Base-by-base conservation (phyloP, 1,140 invertebrate species). In the Drosophila chauvacae region DNA sequence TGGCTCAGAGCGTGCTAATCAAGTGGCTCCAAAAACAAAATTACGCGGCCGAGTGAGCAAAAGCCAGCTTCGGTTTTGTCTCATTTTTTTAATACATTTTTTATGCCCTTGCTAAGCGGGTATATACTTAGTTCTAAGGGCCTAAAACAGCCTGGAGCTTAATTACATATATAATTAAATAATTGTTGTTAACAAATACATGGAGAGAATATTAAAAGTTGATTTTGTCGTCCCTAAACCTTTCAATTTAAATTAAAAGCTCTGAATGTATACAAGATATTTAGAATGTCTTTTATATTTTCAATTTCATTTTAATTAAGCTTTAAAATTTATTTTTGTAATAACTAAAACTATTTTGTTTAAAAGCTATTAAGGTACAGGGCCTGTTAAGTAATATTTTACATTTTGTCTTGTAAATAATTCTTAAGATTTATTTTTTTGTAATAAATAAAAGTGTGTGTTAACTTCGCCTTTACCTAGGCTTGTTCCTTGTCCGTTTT, bases 1-100 rank as follows among this genome's bases (percentile, higher is more conserved):
- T 86, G 82, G 83, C 83, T 86, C 75, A 82, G 66, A 86, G 83
- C 82, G 82, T 86, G 82, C 82, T 86, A 86, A 86, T 86, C 82
- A 86, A 86, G 70, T 85, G 80, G 82, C 69, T 70, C 73, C 70
- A 78, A 80, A 76, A 66, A 70, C 45, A 77, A 85, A 86, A 85
- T 85, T 85, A 85, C 82, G 78, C 82, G 82, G 86, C 61, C 78
- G 64, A 85, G 44, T 85, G 82, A 81, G 48, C 81, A 86, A 86
- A 73, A 71, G 28, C 28, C 28, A 30, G 80, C 44, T 66, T 70
- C 26, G 60, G 45, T 26, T 80, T 72, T 84, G 65, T 68, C 59
- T 73, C 62, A 33, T 70, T 68, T 61, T 61, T 28, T 48, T 18
- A 37, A 33, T 26, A 44, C 26, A 42, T 44, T 64, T 44, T 11